These are phyloP conservation scores for Oncorhynchus masou DNA, from an alignment of 2,113 vertebrate genomes.

Conservation along the genomic window DNA sequence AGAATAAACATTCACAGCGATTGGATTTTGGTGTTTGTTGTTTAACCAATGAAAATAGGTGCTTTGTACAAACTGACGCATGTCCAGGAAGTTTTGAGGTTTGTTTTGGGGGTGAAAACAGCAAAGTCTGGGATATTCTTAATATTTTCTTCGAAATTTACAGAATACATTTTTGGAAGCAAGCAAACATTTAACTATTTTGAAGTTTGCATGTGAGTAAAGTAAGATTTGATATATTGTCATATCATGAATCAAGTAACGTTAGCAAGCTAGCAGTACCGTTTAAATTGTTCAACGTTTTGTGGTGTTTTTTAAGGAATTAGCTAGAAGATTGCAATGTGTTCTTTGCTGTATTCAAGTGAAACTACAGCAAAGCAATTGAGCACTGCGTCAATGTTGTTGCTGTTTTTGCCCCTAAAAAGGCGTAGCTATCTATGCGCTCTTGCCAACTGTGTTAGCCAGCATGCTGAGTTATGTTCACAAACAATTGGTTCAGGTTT, in stretches of 20 bases:
- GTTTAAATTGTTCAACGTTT: no score
- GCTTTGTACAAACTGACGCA: slow-evolving; percentile 71
- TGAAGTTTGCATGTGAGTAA: not conserved
- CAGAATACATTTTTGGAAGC: slow-evolving; percentile 11
- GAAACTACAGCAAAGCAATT: no score
- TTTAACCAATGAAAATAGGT: slow-evolving; percentile 63
- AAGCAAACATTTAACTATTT: not conserved
- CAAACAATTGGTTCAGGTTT: not conserved
- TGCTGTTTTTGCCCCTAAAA: no score
- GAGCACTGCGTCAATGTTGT: no score
- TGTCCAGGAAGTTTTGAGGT: slow-evolving; percentile 60
- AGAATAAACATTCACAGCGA: not conserved
- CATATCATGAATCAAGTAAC: not conserved
- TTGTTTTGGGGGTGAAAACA: not conserved
- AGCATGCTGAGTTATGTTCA: not conserved
- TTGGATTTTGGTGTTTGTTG: slow-evolving; percentile 43
- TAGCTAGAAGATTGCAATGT: no score
- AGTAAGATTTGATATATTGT: not conserved
- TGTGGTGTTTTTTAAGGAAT: no score
- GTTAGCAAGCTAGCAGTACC: no score
- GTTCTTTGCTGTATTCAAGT: no score
- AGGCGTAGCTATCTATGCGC: no score
- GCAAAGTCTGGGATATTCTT: not conserved
- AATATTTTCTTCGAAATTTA: slow-evolving; percentile 28
- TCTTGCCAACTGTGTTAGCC: no score